Evolutionary conservation across 2,113 vertebrate genomes (phyloP), one percentile per base, ranked within the genome.

Genomic region (Thymallus thymallus): DNA sequence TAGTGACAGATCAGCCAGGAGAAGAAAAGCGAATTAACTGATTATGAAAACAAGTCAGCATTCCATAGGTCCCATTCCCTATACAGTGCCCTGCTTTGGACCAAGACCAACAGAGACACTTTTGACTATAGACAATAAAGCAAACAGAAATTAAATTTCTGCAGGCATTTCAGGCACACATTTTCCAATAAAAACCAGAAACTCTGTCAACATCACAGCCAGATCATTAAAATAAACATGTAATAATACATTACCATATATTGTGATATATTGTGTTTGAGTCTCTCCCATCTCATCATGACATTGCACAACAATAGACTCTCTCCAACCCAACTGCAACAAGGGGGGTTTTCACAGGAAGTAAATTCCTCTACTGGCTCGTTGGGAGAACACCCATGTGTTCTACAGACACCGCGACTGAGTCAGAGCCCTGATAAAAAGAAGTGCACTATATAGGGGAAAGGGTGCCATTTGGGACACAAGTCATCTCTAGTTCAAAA

Each of bases 311-410:
- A 80, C 79, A 83, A 76, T 63, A 23, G 84, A 66, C 76, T 51
- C 68, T 77, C 83, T 86, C 64, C 29, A 29, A 61, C 6, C 77
- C 56, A 65, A 83, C 83, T 82, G 30, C 84, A 26, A 26, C 1
- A 18, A 80, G 69, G 75, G 69, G 58, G 67, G 55, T 20, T 51
- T 69, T 58, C 74, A 68, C 86, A 86, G 84, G 87, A 90, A 87
- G 83, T 81, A 73, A 80, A 88, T 88, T 90, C 85, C 82, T 85
- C 74, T 72, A 56, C 79, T 79, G 77, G 55, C 71, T 81, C 20
- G 4, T 51, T 51, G 48, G 48, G 48, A 51, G 48, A 51, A 26
- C n/a, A 61, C 79, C 76, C 75, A 80, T 69, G 23, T 79, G 78
- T 73, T 78, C 65, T 61, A 48, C 68, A 86, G 73, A 83, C 87